Base-by-base conservation (phyloP, 2,113 vertebrate species). In the Pseudolaguvia tuberculata region DNA sequence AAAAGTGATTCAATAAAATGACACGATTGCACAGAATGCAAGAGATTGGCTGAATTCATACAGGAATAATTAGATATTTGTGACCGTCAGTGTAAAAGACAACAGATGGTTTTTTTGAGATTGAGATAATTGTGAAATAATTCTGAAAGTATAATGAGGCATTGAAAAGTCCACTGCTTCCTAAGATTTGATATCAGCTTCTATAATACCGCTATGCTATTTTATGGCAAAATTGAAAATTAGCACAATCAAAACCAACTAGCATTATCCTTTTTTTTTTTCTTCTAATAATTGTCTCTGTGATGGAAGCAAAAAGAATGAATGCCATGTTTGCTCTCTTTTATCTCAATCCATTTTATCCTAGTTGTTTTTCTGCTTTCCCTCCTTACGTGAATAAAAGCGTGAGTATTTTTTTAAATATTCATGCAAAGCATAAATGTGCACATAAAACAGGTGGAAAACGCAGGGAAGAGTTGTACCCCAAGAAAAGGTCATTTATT, bases 301-400 rank as follows among this genome's bases (percentile, higher is more conserved):
- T 75, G 81, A 86, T 80, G 47, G 58, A 69, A 80, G 65, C 53
- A 77, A 80, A 53, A 83, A 61, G 68, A 57, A 42, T 82, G 83
- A 84, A 82, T 75, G 79, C 84, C 78, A 77, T 55, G 56, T 84
- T 75, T 57, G 47, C 52, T 78, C 39, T 50, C 79, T 82, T 77
- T 71, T 70, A 81, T 82, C 79, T 80, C 9, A 5, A 69, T 63
- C 65, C 31, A 53, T 51, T 80, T 76, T 59, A 76, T 79, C 79
- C 27, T 35, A 14, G 20, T 29, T 25, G 61, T 23, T 62, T 72
- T 68, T 68, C 51, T 7, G 18, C 42, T 12, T 5, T 12, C 2
- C 1, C n/a, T 15, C 27, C 8, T 18, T 70, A 72, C 35, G 53
- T 42, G n/a, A 68, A 23, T 73, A 45, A 50, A 18, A 18, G 50